Evolutionary conservation across 2,797 vertebrate genomes (phyloP).

Genomic region (Sarcoramphus papa): DNA sequence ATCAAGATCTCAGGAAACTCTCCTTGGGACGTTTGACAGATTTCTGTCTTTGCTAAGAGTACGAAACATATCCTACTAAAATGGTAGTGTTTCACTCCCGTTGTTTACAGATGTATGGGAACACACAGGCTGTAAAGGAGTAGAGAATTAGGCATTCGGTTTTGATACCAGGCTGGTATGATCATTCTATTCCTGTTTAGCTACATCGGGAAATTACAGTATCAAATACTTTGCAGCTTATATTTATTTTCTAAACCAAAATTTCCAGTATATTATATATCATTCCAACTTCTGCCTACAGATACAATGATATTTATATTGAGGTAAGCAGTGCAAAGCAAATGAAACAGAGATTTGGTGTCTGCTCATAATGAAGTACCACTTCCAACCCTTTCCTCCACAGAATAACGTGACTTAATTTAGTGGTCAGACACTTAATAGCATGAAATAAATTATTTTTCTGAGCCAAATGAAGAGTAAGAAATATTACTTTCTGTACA

Average conservation of each 20-base stretch:
- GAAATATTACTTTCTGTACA: background rate
- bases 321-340: background rate
- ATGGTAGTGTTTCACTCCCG: background rate
- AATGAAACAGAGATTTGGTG: background rate
- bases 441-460: background rate
- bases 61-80: background rate
- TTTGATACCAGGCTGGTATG: background rate
- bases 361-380: background rate
- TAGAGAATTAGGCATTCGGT: background rate
- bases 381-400: background rate
- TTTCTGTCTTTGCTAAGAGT: background rate
- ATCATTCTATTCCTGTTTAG: background rate
- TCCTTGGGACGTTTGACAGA: background rate
- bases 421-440: background rate
- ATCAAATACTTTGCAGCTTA: background rate
- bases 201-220: background rate
- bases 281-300: background rate
- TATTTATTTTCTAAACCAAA: background rate
- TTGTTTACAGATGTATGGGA: background rate
- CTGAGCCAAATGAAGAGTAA: background rate
- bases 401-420: background rate
- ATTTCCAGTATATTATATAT: background rate
- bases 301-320: background rate
- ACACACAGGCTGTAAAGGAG: background rate
- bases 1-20: background rate